Conservation (phyloP, 2,113 vertebrate genomes). For the Paradisaea rubra region DNA sequence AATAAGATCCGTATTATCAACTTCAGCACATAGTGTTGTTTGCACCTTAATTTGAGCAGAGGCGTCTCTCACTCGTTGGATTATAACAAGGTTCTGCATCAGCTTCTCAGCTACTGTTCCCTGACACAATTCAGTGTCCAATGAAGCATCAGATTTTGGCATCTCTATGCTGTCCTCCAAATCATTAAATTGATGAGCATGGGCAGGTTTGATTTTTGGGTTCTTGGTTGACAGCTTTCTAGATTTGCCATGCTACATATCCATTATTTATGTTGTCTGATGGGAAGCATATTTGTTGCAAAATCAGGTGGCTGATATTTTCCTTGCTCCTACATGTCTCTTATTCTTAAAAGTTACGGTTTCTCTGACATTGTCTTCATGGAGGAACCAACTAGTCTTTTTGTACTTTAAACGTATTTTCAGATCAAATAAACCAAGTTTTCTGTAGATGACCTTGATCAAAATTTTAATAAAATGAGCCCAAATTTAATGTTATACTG, state of each 20-base stretch:
- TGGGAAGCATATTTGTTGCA: not conserved
- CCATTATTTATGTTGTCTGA: not conserved
- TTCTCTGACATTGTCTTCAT: not conserved
- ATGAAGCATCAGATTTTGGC: not conserved
- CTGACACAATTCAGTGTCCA: not conserved
- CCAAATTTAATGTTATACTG: not conserved
- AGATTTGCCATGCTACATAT: not conserved
- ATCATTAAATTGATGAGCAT: not conserved
- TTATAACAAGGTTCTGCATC: not conserved
- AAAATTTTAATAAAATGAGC: not conserved
- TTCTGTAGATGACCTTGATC: not conserved
- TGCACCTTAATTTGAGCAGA: not conserved
- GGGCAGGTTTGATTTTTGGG: not conserved
- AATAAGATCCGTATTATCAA: not conserved
- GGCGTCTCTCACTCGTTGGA: not conserved
- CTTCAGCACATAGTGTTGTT: not conserved
- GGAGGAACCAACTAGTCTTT: not conserved
- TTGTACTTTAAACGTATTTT: not conserved
- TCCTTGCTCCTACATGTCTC: not conserved
- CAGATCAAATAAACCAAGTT: not conserved
- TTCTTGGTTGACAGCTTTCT: not conserved
- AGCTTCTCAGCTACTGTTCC: not conserved
- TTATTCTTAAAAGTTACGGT: not conserved
- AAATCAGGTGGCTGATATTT: not conserved
- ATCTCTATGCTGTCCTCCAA: not conserved